Evolutionary conservation across 2,888 invertebrate species (phyloP), one percentile per base, ranked within the genome.

Genomic region (Protodeltote pygarga): DNA sequence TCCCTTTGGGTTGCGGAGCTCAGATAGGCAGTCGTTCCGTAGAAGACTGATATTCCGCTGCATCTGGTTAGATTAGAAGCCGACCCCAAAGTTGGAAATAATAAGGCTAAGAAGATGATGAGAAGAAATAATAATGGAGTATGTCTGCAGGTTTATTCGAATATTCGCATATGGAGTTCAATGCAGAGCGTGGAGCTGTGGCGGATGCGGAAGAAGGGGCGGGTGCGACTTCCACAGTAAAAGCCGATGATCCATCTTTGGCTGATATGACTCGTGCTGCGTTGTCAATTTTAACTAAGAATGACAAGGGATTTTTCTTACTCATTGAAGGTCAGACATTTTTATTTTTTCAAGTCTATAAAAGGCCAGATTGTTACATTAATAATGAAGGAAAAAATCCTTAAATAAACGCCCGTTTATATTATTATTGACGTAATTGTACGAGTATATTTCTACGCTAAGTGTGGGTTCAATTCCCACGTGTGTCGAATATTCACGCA

Each of bases 131-230:
- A 19, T 19, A 19, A 19, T 19, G 6, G 6, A 19, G 19, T 4
- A 2, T 2, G 6, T 9, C 5, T 21, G 24, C 83, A 96, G 96
- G 96, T 68, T 83, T 96, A 58, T 96, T 96, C 77, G 94, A 95
- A 61, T 95, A 95, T 76, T 95, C 95, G 11, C 96, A 96, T 79
- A 95, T 96, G 95, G 95, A 95, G 73, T 96, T 96, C 76, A 95
- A 96, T 65, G 95, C 94, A 15, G 95, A 96, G 77, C 89, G 95
- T 16, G 95, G 95, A 67, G 93, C 93, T 21, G 93, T 93, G 13
- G 92, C 74, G 23, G 89, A 89, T 33, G 76, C 93, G n/a, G 88
- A 89, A 58, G 89, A 89, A 16, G 89, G 84, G 45, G 93, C 94
- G 17, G 93, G 94, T 67, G 89, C 95, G 16, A 94, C 94, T 65